Conservation (phyloP, 2,888 invertebrate species). For the Crossocerus cetratus region DNA sequence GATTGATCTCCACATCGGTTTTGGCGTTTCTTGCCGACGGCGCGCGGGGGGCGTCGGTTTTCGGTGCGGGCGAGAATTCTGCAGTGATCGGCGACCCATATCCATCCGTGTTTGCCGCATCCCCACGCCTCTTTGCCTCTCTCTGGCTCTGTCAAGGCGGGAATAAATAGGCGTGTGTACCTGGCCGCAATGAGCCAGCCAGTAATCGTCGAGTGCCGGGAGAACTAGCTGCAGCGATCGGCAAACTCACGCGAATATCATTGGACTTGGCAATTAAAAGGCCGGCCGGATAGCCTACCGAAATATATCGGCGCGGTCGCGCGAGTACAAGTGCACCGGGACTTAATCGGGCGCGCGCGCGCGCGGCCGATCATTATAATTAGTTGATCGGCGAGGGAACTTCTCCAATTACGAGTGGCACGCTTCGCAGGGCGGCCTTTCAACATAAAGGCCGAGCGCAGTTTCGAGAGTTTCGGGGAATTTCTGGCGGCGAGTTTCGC, state of each 20-base stretch:
- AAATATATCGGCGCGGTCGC: too few relatives aligned
- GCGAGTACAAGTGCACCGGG: too few relatives aligned
- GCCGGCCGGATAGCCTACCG: too few relatives aligned
- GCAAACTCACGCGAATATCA: too few relatives aligned
- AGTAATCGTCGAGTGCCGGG: too few relatives aligned
- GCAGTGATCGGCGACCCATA: conserved; percentile 24
- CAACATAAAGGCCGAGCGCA: not conserved
- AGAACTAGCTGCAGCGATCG: too few relatives aligned
- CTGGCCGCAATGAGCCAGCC: too few relatives aligned
- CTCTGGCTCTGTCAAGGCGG: conserved; percentile 8
- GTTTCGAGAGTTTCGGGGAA: conserved; percentile 7
- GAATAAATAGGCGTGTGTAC: conserved; percentile 8
- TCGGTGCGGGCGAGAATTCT: conserved; percentile 2
- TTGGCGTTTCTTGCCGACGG: not conserved
- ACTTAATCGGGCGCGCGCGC: not conserved
- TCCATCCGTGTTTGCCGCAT: conserved; percentile 28
- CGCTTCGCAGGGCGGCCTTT: not conserved
- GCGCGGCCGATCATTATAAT: conserved; percentile 19
- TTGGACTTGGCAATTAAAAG: too few relatives aligned
- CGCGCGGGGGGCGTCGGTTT: too few relatives aligned
- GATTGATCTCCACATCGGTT: not conserved
- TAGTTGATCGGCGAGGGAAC: conserved; percentile 11
- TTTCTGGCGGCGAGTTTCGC: not conserved
- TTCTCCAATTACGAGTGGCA: conserved; percentile 17
- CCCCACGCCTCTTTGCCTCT: not conserved